A percentile compares a stretch with the other conserved stretches of the same genome.
Evolutionary conservation across 2,797 vertebrate species (phyloP).

Genomic region (Sebastes oblongus): DNA sequence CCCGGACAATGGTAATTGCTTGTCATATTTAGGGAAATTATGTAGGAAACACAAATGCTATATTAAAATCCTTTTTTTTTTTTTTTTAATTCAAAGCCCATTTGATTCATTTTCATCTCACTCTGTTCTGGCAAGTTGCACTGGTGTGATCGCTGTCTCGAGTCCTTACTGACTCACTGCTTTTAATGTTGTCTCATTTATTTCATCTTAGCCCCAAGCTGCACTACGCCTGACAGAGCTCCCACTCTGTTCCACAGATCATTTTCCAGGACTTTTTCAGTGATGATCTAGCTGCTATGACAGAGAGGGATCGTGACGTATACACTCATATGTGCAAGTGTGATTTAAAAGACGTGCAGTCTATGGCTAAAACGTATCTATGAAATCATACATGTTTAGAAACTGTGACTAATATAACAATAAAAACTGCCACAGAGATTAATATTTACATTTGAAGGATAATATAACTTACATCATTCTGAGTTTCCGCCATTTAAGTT

Average conservation of each 20-base stretch:
- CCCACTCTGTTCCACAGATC: not conserved
- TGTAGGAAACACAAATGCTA: slow-evolving; percentile 63
- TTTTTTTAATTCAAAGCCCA: slow-evolving; percentile 43
- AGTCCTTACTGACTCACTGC: slow-evolving; percentile 4
- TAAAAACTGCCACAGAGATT: too few species aligned
- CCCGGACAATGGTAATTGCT: slow-evolving; percentile 74
- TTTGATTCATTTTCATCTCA: slow-evolving; percentile 53
- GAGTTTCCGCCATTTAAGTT: not conserved
- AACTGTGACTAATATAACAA: too few species aligned
- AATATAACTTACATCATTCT: too few species aligned
- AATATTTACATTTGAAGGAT: too few species aligned
- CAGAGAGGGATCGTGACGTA: not conserved
- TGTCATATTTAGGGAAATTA: slow-evolving; percentile 73
- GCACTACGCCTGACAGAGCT: not conserved
- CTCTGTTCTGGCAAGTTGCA: slow-evolving; percentile 17
- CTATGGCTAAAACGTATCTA: too few species aligned
- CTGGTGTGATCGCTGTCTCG: slow-evolving; percentile 4
- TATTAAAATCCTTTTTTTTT: slow-evolving; percentile 47
- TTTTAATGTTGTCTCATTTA: slow-evolving; percentile 32
- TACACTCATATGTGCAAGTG: not conserved
- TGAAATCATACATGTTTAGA: too few species aligned
- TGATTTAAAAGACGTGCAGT: too few species aligned
- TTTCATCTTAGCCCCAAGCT: slow-evolving; percentile 1
- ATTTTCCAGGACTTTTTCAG: not conserved
- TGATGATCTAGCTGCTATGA: not conserved